A percentile compares a stretch with the other conserved stretches of the same genome.
Conservation (phyloP, 2,888 invertebrate species). For the Xestobium rufovillosum region DNA sequence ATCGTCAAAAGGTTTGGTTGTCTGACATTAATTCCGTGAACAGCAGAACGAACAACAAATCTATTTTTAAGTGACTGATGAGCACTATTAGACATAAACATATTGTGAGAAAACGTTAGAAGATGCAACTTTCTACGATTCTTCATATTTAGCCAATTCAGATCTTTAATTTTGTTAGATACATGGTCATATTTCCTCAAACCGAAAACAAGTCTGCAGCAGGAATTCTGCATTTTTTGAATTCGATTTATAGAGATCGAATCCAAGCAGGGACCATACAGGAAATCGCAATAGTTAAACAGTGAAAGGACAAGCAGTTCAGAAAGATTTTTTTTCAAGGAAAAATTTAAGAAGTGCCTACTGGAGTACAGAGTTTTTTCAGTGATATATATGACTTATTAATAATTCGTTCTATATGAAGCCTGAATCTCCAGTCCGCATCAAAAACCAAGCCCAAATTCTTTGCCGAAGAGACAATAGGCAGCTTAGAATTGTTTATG, state of each 20-base stretch:
- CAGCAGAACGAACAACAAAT: too few relatives aligned
- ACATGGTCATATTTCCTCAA: conserved; percentile 9
- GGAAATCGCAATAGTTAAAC: conserved; percentile 5
- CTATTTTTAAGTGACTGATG: too few relatives aligned
- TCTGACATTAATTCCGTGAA: too few relatives aligned
- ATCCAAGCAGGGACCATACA: conserved; percentile 11
- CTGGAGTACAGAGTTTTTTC: conserved; percentile 7
- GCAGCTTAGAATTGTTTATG: conserved; percentile 3
- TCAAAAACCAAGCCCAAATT: conserved; percentile 12
- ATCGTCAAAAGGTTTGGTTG: too few relatives aligned
- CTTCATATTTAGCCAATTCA: too few relatives aligned
- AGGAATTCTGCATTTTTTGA: conserved; percentile 10
- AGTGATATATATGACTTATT: too few relatives aligned
- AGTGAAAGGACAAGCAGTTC: conserved; percentile 9
- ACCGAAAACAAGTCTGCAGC: conserved; percentile 9
- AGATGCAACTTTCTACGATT: too few relatives aligned
- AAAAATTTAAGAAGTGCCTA: conserved; percentile 9
- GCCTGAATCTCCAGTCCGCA: conserved; percentile 4
- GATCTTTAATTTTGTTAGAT: too few relatives aligned
- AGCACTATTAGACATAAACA: too few relatives aligned
- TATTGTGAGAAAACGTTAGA: too few relatives aligned
- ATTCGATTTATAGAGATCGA: neutral
- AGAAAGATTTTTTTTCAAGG: conserved; percentile 9
- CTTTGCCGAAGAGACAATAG: neutral
- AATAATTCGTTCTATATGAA: conserved; percentile 4